Evolutionary conservation across 2,888 invertebrate genomes (phyloP).

Genomic region (Drosophila niveifrons): DNA sequence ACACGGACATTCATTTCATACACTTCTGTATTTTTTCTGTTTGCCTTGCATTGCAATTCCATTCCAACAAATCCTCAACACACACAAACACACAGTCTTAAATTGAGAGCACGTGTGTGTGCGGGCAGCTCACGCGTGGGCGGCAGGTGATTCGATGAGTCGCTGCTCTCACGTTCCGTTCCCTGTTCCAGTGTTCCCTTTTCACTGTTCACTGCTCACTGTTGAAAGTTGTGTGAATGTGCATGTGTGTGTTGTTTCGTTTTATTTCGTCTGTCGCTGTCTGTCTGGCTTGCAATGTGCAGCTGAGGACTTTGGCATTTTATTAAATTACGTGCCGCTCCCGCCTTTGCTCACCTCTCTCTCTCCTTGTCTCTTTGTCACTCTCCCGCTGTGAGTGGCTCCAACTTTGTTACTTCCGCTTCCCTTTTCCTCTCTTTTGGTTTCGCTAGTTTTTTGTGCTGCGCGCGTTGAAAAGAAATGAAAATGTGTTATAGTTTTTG

Average conservation of each 20-base stretch:
- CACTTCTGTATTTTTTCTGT: background rate
- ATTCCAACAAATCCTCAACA: constrained; percentile 20
- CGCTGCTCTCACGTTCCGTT: constrained; percentile 59
- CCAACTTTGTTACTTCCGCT: constrained; percentile 53
- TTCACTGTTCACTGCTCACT: background rate
- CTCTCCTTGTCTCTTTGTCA: background rate
- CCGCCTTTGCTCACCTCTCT: background rate
- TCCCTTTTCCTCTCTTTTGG: background rate
- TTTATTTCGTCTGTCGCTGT: constrained; percentile 3
- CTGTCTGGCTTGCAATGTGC: constrained; percentile 56
- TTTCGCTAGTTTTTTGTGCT: constrained; percentile 21
- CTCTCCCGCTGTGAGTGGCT: constrained; percentile 39
- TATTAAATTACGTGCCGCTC: constrained; percentile 73
- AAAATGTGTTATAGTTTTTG: constrained; percentile 67
- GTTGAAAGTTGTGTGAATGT: background rate
- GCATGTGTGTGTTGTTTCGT: constrained; percentile 13
- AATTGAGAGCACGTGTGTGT: constrained; percentile 30
- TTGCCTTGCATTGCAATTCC: constrained; percentile 51
- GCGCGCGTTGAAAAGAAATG: constrained; percentile 68
- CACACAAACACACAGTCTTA: background rate
- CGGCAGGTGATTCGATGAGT: constrained; percentile 41
- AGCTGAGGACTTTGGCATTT: constrained; percentile 74
- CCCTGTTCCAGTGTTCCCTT: background rate
- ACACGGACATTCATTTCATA: constrained; percentile 31
- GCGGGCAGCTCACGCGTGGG: constrained; percentile 44